phyloP scores from a whole-genome alignment of 2,797 vertebrate species.

The Gadopsis marmoratus region DNA sequence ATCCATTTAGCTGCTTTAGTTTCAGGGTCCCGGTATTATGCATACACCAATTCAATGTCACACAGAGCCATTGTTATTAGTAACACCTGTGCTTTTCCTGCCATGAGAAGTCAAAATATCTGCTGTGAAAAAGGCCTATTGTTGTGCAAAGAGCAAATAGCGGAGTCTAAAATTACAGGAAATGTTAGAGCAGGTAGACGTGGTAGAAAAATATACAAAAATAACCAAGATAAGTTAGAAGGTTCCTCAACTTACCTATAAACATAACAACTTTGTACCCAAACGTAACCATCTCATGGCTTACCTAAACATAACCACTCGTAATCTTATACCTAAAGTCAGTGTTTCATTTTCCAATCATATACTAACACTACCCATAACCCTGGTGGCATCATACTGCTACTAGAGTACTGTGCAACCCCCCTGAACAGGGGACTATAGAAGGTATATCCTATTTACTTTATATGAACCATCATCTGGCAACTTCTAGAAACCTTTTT shows the following conservation, averaged over 20 bases:
- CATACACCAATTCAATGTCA: neutral
- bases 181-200: neutral
- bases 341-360: slow-evolving; percentile 18
- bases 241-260: neutral
- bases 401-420: neutral
- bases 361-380: slow-evolving; percentile 6
- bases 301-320: slow-evolving; percentile 27
- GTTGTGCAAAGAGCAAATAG: neutral
- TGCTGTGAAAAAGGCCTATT: too few relatives aligned
- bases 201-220: neutral
- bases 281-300: slow-evolving; percentile 7
- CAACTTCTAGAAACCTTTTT: slow-evolving; percentile 36
- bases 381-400: neutral
- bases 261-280: slow-evolving; percentile 15
- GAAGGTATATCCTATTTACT: slow-evolving; percentile 53
- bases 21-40: neutral
- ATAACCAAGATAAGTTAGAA: neutral
- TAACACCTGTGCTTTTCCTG: neutral
- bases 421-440: slow-evolving; percentile 16
- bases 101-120: too few relatives aligned
- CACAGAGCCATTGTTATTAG: neutral
- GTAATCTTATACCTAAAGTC: slow-evolving; percentile 15
- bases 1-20: neutral
- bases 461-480: slow-evolving; percentile 43
- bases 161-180: neutral